Conservation (phyloP, 2,797 vertebrate genomes). For the Phylloscopus collybita region DNA sequence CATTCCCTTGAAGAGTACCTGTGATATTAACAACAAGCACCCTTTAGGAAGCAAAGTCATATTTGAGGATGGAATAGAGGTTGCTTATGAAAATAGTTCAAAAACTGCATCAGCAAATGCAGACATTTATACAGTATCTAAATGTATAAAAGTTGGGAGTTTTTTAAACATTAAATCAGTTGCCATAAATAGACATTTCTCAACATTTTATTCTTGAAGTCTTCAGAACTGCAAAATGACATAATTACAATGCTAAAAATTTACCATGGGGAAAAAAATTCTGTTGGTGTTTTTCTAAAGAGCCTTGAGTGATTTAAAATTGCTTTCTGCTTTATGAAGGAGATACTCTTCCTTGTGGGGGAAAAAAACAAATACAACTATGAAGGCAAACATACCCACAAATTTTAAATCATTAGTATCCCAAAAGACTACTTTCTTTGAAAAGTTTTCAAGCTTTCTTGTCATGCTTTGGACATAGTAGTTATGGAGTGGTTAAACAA, state of each 20-base stretch:
- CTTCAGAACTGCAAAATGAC: not conserved
- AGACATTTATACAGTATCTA: not conserved
- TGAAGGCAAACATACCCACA: not conserved
- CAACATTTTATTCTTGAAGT: not conserved
- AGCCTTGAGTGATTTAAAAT: not conserved
- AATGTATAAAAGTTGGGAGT: not conserved
- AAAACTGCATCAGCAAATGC: not conserved
- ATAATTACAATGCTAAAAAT: not conserved
- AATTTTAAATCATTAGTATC: not conserved
- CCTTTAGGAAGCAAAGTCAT: not conserved
- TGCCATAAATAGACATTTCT: not conserved
- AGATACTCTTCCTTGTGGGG: not conserved
- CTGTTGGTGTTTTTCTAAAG: not conserved
- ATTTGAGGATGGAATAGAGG: not conserved
- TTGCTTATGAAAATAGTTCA: not conserved
- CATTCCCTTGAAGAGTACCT: not conserved
- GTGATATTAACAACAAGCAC: not conserved
- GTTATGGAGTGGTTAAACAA: not conserved
- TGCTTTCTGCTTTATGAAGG: not conserved
- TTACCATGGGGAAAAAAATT: rapidly evolving
- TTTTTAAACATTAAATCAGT: not conserved
- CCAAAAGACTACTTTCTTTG: not conserved
- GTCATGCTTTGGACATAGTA: not conserved
- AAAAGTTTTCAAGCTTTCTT: not conserved
- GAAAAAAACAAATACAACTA: not conserved